Percentiles rank a stretch among this genome's conserved stretches.
These are phyloP conservation scores for Leptinotarsa juncta DNA, from an alignment of 2,888 invertebrate species.

Conservation along the genomic window DNA sequence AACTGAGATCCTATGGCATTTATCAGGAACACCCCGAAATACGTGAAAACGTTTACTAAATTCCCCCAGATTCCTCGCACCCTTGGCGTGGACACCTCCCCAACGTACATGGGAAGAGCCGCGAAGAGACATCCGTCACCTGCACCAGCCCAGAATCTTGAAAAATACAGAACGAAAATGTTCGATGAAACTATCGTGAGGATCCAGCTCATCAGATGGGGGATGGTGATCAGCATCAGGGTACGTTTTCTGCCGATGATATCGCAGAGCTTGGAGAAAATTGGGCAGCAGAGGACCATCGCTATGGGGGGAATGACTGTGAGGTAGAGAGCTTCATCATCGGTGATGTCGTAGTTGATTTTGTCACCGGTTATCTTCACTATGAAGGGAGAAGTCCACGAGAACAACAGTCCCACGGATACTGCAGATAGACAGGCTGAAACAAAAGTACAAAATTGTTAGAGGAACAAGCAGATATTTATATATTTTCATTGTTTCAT, in stretches of 20 bases:
- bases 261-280: conserved; percentile 54
- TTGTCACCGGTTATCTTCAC: conserved; percentile 56
- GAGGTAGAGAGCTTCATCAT: conserved; percentile 60
- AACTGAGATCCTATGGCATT: conserved; percentile 67
- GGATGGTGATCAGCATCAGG: conserved; percentile 53
- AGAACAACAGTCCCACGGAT: conserved; percentile 51
- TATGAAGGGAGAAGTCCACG: conserved; percentile 61
- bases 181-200: conserved; percentile 50
- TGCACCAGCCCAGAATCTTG: conserved; percentile 54
- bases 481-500: no score
- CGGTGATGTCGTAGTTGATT: conserved; percentile 54
- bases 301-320: conserved; percentile 58
- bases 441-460: conserved; percentile 29
- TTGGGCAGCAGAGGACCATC: conserved; percentile 49
- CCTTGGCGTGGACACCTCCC: conserved; percentile 55
- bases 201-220: conserved; percentile 52
- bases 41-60: conserved; percentile 49
- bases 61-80: conserved; percentile 58
- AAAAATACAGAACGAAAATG: conserved; percentile 55
- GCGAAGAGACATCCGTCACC: conserved; percentile 53
- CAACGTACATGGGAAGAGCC: conserved; percentile 55
- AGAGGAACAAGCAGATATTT: no score
- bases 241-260: conserved; percentile 56
- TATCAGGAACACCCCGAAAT: conserved; percentile 54
- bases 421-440: conserved; percentile 49